A percentile compares a stretch with the other conserved stretches of the same genome.
Conservation (phyloP, 2,888 invertebrate genomes). For the Eulithis prunata region DNA sequence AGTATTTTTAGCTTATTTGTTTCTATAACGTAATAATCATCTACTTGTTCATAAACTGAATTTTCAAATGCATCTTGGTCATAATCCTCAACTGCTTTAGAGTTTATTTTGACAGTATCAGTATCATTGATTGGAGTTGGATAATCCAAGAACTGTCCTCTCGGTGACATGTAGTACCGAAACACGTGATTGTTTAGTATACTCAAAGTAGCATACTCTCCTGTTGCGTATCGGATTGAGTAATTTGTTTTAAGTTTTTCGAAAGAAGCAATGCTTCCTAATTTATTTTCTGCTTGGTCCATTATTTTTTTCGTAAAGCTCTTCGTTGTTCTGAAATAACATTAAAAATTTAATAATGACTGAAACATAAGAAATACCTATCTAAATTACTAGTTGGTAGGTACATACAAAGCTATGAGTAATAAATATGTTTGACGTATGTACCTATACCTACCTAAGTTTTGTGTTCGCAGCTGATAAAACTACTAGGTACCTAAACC, state of each 20-base stretch:
- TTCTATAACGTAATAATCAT: conserved; percentile 55
- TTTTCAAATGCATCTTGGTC: conserved; percentile 58
- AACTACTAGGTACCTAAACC: too few relatives aligned
- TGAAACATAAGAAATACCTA: too few relatives aligned
- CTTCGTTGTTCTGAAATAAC: conserved; percentile 24
- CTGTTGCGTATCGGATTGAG: conserved; percentile 58
- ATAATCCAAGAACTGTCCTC: conserved; percentile 64
- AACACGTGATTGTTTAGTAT: conserved; percentile 73
- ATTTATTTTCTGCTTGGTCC: conserved; percentile 16
- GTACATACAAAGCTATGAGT: too few relatives aligned
- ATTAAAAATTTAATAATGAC: neutral
- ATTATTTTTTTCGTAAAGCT: conserved; percentile 27
- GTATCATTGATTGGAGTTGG: conserved; percentile 63
- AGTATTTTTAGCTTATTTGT: conserved; percentile 63
- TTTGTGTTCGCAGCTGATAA: too few relatives aligned
- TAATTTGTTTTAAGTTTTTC: conserved; percentile 60
- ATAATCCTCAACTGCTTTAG: conserved; percentile 63
- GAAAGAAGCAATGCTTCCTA: conserved; percentile 57
- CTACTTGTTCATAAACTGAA: conserved; percentile 53
- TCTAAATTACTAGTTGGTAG: too few relatives aligned
- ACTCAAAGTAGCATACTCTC: conserved; percentile 62
- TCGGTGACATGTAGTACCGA: conserved; percentile 71
- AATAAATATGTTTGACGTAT: too few relatives aligned
- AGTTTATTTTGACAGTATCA: conserved; percentile 67
- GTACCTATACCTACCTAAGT: too few relatives aligned